phyloP scores from a whole-genome alignment of 2,113 vertebrate genomes.

The Urocitellus parryii region DNA sequence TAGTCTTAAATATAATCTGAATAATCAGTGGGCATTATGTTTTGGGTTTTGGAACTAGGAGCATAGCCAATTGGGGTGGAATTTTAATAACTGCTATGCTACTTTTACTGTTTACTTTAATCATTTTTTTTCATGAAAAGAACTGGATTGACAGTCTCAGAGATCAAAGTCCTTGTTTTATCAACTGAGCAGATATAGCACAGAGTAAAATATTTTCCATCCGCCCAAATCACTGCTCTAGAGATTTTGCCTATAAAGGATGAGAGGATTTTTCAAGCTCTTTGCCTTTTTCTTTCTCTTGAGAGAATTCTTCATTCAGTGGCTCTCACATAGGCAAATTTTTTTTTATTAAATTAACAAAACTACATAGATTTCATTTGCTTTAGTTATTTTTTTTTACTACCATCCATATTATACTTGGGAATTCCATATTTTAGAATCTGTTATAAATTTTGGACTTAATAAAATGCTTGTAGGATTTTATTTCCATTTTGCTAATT shows the following conservation, averaged over 20 bases:
- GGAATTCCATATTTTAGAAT: slow-evolving; percentile 43
- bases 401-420: background rate
- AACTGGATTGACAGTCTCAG: slow-evolving; percentile 65
- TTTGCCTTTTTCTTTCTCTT: slow-evolving; percentile 63
- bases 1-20: slow-evolving; percentile 71
- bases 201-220: slow-evolving; percentile 63
- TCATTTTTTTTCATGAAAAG: slow-evolving; percentile 69
- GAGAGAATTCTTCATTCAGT: slow-evolving; percentile 43
- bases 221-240: slow-evolving; percentile 42
- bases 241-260: slow-evolving; percentile 64
- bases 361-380: background rate
- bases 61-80: slow-evolving; percentile 55
- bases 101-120: slow-evolving; percentile 75
- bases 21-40: slow-evolving; percentile 73
- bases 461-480: slow-evolving; percentile 12
- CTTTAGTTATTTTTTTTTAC: slow-evolving; percentile 46
- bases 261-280: slow-evolving; percentile 53
- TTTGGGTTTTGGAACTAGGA: slow-evolving; percentile 60
- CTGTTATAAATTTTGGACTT: background rate
- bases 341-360: slow-evolving; percentile 42
- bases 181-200: slow-evolving; percentile 56
- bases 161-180: slow-evolving; percentile 79
- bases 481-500: slow-evolving; percentile 27
- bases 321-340: background rate
- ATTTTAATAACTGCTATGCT: slow-evolving; percentile 75